These are phyloP conservation scores for Carabus problematicus DNA, from an alignment of 2,888 invertebrate genomes.

Conservation along the genomic window DNA sequence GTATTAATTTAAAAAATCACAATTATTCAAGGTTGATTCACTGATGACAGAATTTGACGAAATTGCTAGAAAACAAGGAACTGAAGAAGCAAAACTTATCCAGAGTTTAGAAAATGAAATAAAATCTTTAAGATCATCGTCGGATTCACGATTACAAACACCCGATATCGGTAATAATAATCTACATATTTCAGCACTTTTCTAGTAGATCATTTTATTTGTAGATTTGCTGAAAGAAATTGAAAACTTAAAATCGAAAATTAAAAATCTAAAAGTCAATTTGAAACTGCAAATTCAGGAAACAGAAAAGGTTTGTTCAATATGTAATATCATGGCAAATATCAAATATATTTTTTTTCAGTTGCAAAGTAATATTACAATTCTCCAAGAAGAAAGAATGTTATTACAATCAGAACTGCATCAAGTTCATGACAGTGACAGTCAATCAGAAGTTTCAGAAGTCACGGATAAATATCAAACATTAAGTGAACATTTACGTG, in stretches of 20 bases:
- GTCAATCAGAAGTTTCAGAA: slow-evolving; percentile 63
- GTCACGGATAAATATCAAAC: slow-evolving; percentile 64
- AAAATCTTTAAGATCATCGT: slow-evolving; percentile 52
- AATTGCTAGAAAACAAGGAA: slow-evolving; percentile 59
- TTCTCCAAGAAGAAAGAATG: slow-evolving; percentile 54
- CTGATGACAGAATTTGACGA: slow-evolving; percentile 63
- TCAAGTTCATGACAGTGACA: slow-evolving; percentile 53
- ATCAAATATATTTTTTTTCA: slow-evolving; percentile 14
- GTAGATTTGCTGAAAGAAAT: slow-evolving; percentile 58
- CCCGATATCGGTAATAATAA: slow-evolving; percentile 22
- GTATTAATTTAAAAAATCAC: slow-evolving; percentile 12
- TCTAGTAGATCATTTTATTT: slow-evolving; percentile 43
- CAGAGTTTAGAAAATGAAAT: slow-evolving; percentile 54
- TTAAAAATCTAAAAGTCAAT: slow-evolving; percentile 57
- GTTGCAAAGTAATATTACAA: slow-evolving; percentile 32
- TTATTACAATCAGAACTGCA: slow-evolving; percentile 61
- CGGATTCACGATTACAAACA: slow-evolving; percentile 22
- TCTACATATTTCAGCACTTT: background rate
- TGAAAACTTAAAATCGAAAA: slow-evolving; percentile 57
- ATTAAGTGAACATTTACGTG: slow-evolving; percentile 64
- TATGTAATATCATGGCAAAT: slow-evolving; percentile 49
- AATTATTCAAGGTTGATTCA: slow-evolving; percentile 59
- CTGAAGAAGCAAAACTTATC: slow-evolving; percentile 56
- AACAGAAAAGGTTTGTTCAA: slow-evolving; percentile 55
- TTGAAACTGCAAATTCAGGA: slow-evolving; percentile 55